Evolutionary conservation across 1,140 invertebrate genomes (phyloP).

Genomic region (Heliconius hermathena): DNA sequence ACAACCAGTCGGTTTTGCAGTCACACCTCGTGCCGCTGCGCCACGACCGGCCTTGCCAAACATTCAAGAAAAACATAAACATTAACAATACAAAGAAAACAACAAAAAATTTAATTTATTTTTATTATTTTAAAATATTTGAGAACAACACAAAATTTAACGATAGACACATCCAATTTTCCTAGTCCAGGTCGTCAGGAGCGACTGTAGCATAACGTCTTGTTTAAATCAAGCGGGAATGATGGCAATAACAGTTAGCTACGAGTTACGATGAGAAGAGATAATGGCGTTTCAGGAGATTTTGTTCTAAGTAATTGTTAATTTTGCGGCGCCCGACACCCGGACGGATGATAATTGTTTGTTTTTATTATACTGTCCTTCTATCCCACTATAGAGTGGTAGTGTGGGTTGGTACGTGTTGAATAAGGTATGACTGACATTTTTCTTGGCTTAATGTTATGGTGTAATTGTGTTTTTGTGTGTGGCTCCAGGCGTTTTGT

Average conservation of each 20-base stretch:
- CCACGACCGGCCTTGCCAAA: no score
- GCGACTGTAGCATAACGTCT: slow-evolving; percentile 67
- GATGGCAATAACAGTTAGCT: slow-evolving; percentile 79
- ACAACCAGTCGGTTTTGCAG: no score
- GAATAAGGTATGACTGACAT: slow-evolving; percentile 18
- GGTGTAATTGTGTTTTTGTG: slow-evolving; percentile 1
- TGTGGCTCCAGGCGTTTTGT: background rate
- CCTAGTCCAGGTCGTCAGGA: slow-evolving; percentile 36
- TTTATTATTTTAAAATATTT: no score
- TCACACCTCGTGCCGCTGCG: no score
- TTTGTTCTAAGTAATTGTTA: slow-evolving; percentile 74
- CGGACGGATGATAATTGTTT: slow-evolving; percentile 62
- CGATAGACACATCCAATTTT: background rate
- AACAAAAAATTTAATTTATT: no score
- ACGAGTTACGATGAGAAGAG: slow-evolving; percentile 67
- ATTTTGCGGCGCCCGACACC: slow-evolving; percentile 52
- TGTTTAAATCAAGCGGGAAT: slow-evolving; percentile 78
- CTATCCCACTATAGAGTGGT: background rate
- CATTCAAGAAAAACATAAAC: no score
- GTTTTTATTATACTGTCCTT: slow-evolving; percentile 54
- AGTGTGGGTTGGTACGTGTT: slow-evolving; percentile 4
- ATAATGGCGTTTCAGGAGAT: slow-evolving; percentile 70
- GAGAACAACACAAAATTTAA: background rate
- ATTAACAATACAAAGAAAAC: no score
- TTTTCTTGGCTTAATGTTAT: background rate